Percentiles rank a stretch among this genome's conserved stretches.
These are phyloP conservation scores for Ambastaia sidthimunki DNA, from an alignment of 2,797 vertebrate species.

Conservation along the genomic window DNA sequence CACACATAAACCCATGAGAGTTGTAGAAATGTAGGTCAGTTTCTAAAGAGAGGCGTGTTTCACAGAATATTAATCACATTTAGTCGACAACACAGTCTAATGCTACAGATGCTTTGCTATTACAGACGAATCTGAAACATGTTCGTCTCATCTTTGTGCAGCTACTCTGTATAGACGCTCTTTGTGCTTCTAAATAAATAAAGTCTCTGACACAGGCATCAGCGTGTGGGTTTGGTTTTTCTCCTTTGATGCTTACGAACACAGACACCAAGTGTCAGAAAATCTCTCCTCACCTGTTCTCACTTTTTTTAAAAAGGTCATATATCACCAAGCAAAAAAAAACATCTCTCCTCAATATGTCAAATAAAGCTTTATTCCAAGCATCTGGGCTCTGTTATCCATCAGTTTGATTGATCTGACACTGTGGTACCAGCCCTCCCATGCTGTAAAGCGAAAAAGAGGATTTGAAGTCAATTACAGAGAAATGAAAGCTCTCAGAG, in stretches of 20 bases:
- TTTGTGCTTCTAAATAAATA: constrained; percentile 77
- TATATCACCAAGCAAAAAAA: constrained; percentile 20
- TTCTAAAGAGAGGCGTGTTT: constrained; percentile 51
- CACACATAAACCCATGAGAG: constrained; percentile 56
- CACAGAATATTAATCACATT: constrained; percentile 35
- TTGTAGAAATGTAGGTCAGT: constrained; percentile 54
- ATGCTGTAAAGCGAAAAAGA: background rate
- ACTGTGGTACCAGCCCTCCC: background rate
- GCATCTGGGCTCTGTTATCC: background rate
- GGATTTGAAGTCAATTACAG: background rate
- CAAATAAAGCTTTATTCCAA: constrained; percentile 16
- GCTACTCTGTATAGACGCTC: constrained; percentile 69
- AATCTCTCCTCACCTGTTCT: background rate
- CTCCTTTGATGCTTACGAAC: background rate
- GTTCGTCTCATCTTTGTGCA: constrained; percentile 66
- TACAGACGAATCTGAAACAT: constrained; percentile 32
- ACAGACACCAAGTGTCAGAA: background rate
- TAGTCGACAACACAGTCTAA: constrained; percentile 49
- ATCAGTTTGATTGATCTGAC: constrained; percentile 19
- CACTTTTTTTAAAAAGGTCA: constrained; percentile 18
- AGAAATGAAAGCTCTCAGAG: background rate
- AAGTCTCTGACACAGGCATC: constrained; percentile 56
- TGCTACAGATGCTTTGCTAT: constrained; percentile 40
- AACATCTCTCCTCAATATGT: background rate
- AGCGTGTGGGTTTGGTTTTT: background rate